These are phyloP conservation scores for Aphis gossypii DNA, from an alignment of 1,140 invertebrate species.

Conservation along the genomic window DNA sequence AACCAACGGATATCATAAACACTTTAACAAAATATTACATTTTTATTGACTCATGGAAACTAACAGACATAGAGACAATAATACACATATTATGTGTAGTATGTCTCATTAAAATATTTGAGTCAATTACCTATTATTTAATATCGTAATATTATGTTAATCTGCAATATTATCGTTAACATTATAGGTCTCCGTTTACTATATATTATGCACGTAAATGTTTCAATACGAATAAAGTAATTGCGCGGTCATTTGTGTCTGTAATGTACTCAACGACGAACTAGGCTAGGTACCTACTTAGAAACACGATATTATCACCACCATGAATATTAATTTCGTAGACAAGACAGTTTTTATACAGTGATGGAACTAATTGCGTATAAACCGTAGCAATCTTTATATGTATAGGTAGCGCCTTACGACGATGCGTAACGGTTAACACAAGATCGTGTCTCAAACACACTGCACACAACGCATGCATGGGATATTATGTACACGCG, in stretches of 20 bases:
- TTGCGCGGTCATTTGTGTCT: background rate
- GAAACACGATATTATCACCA: background rate
- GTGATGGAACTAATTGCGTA: slow-evolving; percentile 13
- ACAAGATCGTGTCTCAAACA: background rate
- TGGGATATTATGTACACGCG: background rate
- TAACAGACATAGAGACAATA: too few species aligned
- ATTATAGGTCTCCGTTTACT: background rate
- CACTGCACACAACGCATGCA: background rate
- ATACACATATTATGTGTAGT: too few species aligned
- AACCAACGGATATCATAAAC: too few species aligned
- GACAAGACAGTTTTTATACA: background rate
- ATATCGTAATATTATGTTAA: background rate
- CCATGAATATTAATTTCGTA: slow-evolving; percentile 12
- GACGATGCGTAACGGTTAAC: background rate
- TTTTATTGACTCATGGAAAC: too few species aligned
- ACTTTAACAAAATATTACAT: too few species aligned
- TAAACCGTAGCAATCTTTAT: background rate
- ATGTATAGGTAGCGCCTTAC: background rate
- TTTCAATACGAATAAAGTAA: background rate
- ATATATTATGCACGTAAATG: background rate
- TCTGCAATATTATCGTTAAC: background rate
- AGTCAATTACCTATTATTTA: background rate
- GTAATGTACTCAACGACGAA: background rate
- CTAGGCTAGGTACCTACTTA: background rate
- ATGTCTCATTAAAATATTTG: too few species aligned